Evolutionary conservation across 2,113 vertebrate genomes (phyloP).

Genomic region (Mobula hypostoma): DNA sequence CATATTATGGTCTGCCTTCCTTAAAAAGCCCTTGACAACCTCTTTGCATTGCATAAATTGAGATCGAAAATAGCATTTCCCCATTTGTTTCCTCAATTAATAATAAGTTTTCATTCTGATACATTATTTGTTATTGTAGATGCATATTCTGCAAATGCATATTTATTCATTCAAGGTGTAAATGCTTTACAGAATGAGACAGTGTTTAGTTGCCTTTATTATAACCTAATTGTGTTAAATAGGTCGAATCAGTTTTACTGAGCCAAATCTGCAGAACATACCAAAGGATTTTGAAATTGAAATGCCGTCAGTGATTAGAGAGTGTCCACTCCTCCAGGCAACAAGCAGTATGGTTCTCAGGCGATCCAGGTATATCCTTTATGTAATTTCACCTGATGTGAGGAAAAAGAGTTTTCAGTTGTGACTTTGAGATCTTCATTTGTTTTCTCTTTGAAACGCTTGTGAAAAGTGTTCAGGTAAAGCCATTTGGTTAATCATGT

Average conservation of each 20-base stretch:
- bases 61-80: too few species aligned
- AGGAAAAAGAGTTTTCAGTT: background rate
- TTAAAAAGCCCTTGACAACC: too few species aligned
- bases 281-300: slow-evolving; percentile 93
- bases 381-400: background rate
- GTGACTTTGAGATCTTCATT: background rate
- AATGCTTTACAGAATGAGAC: too few species aligned
- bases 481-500: too few species aligned
- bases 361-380: slow-evolving; percentile 48
- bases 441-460: background rate
- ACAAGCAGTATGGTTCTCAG: slow-evolving; percentile 28
- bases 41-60: too few species aligned
- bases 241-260: slow-evolving; percentile 86
- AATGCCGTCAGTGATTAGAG: slow-evolving; percentile 71
- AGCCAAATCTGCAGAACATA: slow-evolving; percentile 94
- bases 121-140: too few species aligned
- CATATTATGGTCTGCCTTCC: too few species aligned
- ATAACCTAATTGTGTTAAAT: slow-evolving; percentile 41
- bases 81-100: too few species aligned
- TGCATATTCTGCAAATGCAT: too few species aligned
- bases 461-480: background rate
- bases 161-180: too few species aligned
- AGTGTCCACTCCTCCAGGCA: slow-evolving; percentile 70
- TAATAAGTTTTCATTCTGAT: too few species aligned
- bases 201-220: too few species aligned